Evolutionary conservation across 1,140 invertebrate genomes (phyloP).

Genomic region (Pogonognathellus flavescens): DNA sequence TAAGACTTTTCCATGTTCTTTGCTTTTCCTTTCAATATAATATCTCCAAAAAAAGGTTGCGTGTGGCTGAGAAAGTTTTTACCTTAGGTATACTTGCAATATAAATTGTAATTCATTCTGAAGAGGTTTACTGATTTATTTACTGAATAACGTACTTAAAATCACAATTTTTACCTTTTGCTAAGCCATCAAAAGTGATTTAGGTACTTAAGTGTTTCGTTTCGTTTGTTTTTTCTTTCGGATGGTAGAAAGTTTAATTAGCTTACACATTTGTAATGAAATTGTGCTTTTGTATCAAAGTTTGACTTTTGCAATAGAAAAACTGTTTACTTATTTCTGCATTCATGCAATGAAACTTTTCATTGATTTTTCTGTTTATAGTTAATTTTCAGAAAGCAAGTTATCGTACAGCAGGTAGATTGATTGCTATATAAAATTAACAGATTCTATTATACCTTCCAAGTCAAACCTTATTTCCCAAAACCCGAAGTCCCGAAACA

Average conservation of each 20-base stretch:
- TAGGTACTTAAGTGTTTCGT: too few relatives aligned
- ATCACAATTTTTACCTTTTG: neutral
- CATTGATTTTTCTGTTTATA: too few relatives aligned
- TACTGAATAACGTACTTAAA: neutral
- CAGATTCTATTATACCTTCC: too few relatives aligned
- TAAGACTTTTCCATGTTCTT: neutral
- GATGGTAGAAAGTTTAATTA: neutral
- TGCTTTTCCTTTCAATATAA: constrained; percentile 38
- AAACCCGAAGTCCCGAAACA: too few relatives aligned
- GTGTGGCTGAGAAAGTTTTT: constrained; percentile 38
- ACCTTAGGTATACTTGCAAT: too few relatives aligned
- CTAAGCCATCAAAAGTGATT: too few relatives aligned
- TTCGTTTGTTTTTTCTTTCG: neutral
- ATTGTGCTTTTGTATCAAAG: constrained; percentile 9
- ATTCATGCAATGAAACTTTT: too few relatives aligned
- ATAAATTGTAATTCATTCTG: constrained; percentile 1
- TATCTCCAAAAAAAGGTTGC: constrained; percentile 23
- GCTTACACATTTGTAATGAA: neutral
- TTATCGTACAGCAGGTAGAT: too few relatives aligned
- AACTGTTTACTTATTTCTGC: too few relatives aligned
- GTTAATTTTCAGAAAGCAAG: too few relatives aligned
- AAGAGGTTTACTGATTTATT: constrained; percentile 18
- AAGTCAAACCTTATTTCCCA: too few relatives aligned
- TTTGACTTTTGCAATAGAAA: neutral
- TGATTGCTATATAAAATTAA: too few relatives aligned